Percentiles rank a stretch among this genome's conserved stretches.
phyloP scores from a whole-genome alignment of 1,140 invertebrate genomes.

The Sminthurinus signatus region DNA sequence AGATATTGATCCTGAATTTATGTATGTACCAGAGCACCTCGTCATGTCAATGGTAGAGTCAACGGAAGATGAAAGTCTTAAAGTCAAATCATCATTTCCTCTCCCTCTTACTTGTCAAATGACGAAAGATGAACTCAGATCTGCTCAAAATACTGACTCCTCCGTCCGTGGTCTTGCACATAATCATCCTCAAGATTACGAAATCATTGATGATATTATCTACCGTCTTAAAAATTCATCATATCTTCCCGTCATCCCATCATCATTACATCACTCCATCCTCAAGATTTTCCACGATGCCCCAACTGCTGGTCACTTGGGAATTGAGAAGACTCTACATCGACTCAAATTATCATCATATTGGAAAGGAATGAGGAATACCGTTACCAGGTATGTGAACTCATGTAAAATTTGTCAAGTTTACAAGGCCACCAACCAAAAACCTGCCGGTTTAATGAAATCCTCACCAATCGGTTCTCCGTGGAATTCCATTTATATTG shows the following conservation, averaged over 20 bases:
- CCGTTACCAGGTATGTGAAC: constrained; percentile 25
- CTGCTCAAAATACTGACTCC: not conserved
- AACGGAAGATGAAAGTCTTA: not conserved
- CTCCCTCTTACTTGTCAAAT: too few relatives aligned
- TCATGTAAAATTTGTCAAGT: constrained; percentile 33
- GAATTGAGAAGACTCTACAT: constrained; percentile 20
- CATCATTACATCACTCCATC: not conserved
- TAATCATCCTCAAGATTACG: not conserved
- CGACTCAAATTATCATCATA: constrained; percentile 17
- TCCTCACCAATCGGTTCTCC: too few relatives aligned
- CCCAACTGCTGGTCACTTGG: constrained; percentile 10
- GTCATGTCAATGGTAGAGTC: not conserved
- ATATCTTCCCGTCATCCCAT: constrained; percentile 8
- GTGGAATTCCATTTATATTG: not conserved
- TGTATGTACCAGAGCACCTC: not conserved
- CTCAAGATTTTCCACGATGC: constrained; percentile 8
- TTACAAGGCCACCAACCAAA: constrained; percentile 9
- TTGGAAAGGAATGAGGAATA: constrained; percentile 29
- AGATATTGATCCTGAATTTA: not conserved
- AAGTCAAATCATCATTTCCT: too few relatives aligned
- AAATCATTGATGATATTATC: not conserved
- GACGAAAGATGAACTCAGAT: too few relatives aligned
- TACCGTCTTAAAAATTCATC: not conserved
- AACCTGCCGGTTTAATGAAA: constrained; percentile 12
- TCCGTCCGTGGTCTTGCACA: not conserved